Percentiles rank a stretch among this genome's conserved stretches.
These are phyloP conservation scores for Pangasius djambal DNA, from an alignment of 2,797 vertebrate genomes.

Conservation along the genomic window DNA sequence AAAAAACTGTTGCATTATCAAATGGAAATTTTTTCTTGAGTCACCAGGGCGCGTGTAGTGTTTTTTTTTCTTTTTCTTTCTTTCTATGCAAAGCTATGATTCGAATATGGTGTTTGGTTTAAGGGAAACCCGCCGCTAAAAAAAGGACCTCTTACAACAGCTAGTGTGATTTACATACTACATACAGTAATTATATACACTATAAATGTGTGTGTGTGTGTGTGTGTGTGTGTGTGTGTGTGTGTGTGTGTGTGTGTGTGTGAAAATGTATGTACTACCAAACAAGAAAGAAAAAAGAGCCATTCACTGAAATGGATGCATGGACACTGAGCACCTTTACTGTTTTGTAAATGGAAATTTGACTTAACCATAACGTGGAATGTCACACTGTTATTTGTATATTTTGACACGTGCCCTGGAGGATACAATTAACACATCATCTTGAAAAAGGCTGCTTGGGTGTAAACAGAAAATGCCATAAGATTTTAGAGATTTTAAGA, in stretches of 20 bases:
- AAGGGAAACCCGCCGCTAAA: conserved; percentile 7
- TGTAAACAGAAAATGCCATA: not conserved
- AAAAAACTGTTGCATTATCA: conserved; percentile 9
- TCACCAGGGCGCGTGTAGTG: not conserved
- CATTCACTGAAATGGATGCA: not conserved
- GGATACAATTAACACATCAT: not conserved
- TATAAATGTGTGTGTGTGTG: not conserved
- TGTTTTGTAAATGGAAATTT: conserved; percentile 14
- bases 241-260: not conserved
- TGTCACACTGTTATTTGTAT: not conserved
- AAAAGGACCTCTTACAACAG: not conserved
- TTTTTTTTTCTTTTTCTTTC: not conserved
- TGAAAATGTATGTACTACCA: not conserved
- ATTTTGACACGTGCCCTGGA: not conserved
- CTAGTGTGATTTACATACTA: conserved; percentile 20
- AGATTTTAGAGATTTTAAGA: too few species aligned
- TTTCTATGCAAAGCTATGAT: conserved; percentile 24
- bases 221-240: not conserved
- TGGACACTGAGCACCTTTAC: conserved; percentile 22
- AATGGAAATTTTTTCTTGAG: conserved; percentile 15
- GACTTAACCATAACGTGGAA: not conserved
- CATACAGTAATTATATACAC: conserved; percentile 10
- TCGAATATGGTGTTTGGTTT: conserved; percentile 10
- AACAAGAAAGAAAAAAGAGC: conserved; percentile 11
- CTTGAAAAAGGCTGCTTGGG: not conserved